Evolutionary conservation across 2,888 invertebrate genomes (phyloP), one percentile per base, ranked within the genome.

Genomic region (Drosophila testacea): DNA sequence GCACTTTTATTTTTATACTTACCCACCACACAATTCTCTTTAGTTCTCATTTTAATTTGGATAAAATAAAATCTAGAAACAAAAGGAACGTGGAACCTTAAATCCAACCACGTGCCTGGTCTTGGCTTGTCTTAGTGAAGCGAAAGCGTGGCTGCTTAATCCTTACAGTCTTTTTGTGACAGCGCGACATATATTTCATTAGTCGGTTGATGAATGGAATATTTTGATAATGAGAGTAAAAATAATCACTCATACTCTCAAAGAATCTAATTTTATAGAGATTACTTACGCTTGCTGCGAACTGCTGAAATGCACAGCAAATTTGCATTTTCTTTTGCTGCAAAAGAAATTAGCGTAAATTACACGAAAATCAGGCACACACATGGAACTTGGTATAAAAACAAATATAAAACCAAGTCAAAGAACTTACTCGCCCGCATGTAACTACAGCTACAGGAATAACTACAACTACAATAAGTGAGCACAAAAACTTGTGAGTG

Each of bases 401-500:
- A 44, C 32, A 16, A 48, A 46, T 55, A 38, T 42, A 47, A 48
- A 22, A 72, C 57, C 55, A 48, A 50, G 38, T 47, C 55, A 39
- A 69, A 59, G 41, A 44, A 56, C 56, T 48, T 57, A 55, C 27
- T 55, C 46, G 41, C 69, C 79, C 78, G 74, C 78, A 81, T 65
- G 46, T 55, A 66, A 50, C 69, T 62, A 59, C 60, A 47, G 56
- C 44, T 44, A 27, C 36, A 56, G 34, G 6, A 51, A 39, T 13
- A 54, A 16, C 54, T 22, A 34, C 22, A 46, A 46, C 57, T 47
- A 57, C 41, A 60, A 34, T 9, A 59, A 61, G 48, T 32, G 28
- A 50, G 38, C 44, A 36, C 10, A 79, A 87, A 88, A 88, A 85
- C 80, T 87, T 77, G 80, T 54, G 80, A 83, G 88, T 89, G 84